Conservation (phyloP, 2,888 invertebrate genomes). For the Drosophila melanosoma region DNA sequence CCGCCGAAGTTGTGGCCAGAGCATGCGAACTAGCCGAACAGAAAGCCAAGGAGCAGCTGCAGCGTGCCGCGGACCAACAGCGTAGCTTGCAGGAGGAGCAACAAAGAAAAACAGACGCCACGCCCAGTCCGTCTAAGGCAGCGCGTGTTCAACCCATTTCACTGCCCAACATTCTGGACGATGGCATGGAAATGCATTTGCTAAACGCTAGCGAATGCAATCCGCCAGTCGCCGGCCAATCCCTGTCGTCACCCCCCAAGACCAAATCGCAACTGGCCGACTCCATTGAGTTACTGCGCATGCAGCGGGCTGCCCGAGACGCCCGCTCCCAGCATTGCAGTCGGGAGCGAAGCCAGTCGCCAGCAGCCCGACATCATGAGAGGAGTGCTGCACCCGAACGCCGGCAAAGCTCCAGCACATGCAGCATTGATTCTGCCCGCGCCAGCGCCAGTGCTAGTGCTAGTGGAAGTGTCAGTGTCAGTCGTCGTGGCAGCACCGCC, state of each 20-base stretch:
- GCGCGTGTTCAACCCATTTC: constrained; percentile 68
- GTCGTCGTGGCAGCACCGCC: constrained; percentile 75
- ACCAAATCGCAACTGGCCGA: constrained; percentile 65
- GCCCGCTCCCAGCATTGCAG: constrained; percentile 62
- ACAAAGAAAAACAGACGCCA: not conserved
- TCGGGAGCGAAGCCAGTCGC: constrained; percentile 73
- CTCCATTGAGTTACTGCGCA: constrained; percentile 77
- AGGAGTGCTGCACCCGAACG: constrained; percentile 81
- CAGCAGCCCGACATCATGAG: constrained; percentile 57
- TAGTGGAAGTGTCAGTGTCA: constrained; percentile 50
- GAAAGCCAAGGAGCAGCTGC: constrained; percentile 31
- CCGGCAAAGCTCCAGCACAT: constrained; percentile 75
- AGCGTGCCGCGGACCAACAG: constrained; percentile 27
- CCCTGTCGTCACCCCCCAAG: constrained; percentile 54
- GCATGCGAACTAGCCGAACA: not conserved
- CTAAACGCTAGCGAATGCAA: constrained; percentile 20
- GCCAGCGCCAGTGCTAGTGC: constrained; percentile 43
- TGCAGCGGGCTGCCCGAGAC: constrained; percentile 71
- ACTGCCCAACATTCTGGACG: constrained; percentile 69
- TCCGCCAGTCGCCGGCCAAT: constrained; percentile 25
- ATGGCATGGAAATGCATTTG: constrained; percentile 65
- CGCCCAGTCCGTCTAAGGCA: constrained; percentile 33
- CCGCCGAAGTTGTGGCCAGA: constrained; percentile 40
- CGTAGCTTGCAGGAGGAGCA: not conserved
- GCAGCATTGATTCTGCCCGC: constrained; percentile 74